A percentile compares a stretch with the other conserved stretches of the same genome.
Evolutionary conservation across 2,113 vertebrate genomes (phyloP).

Genomic region (Pseudorectes ferrugineus): DNA sequence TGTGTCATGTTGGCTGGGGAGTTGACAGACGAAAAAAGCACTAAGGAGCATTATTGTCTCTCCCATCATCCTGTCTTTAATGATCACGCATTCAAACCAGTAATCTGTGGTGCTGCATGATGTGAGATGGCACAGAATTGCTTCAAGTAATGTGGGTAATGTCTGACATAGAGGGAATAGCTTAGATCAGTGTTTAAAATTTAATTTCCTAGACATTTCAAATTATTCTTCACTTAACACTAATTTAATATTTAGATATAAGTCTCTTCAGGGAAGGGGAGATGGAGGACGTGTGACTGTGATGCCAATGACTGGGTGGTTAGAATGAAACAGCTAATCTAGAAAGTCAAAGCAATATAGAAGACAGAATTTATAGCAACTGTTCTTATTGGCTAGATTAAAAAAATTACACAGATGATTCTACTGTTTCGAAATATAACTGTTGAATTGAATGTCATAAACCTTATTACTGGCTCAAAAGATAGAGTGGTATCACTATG

Average conservation of each 20-base stretch:
- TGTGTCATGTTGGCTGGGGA: not conserved
- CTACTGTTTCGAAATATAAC: not conserved
- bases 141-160: not conserved
- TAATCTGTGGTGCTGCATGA: not conserved
- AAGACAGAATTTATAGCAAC: not conserved
- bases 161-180: not conserved
- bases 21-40: not conserved
- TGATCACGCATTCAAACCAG: not conserved
- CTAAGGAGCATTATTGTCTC: not conserved
- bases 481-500: not conserved
- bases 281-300: not conserved
- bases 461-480: not conserved
- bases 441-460: not conserved
- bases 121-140: not conserved
- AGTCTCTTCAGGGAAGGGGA: not conserved
- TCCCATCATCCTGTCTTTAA: not conserved
- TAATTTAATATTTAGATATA: slow-evolving; percentile 3
- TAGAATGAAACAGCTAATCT: not conserved
- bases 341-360: not conserved
- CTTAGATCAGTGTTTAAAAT: slow-evolving; percentile 9
- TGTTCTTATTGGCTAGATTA: not conserved
- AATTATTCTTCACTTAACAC: slow-evolving; percentile 19
- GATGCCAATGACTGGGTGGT: not conserved
- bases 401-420: not conserved
- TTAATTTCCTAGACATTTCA: not conserved